These are phyloP conservation scores for Drosophila pruinosa DNA, from an alignment of 1,140 invertebrate genomes.

Conservation along the genomic window DNA sequence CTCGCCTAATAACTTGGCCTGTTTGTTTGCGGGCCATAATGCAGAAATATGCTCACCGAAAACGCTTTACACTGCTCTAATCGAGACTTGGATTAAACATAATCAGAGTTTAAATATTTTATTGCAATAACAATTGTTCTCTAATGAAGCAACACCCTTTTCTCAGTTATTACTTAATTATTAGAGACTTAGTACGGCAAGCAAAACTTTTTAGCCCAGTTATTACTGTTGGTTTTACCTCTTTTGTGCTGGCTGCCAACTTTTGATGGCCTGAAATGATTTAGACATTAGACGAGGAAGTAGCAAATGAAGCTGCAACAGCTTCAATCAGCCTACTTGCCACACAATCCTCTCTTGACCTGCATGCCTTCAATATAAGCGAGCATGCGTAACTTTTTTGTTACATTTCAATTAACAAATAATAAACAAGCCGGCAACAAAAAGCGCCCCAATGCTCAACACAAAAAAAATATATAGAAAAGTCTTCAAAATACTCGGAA, in stretches of 20 bases:
- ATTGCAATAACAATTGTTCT: too few relatives aligned
- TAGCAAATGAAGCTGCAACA: constrained; percentile 28
- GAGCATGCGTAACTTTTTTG: constrained; percentile 61
- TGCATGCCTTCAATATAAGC: not conserved
- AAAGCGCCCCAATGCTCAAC: constrained; percentile 52
- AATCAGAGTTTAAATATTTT: not conserved
- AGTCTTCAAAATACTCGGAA: constrained; percentile 43
- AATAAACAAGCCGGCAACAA: constrained; percentile 71
- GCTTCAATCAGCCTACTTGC: constrained; percentile 32
- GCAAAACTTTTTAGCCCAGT: not conserved
- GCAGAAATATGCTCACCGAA: constrained; percentile 6
- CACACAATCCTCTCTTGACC: not conserved
- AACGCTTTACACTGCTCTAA: not conserved
- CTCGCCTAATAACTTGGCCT: constrained; percentile 38
- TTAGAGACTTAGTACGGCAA: not conserved
- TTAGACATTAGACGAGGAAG: constrained; percentile 49
- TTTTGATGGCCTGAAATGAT: constrained; percentile 48
- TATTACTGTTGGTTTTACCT: constrained; percentile 26
- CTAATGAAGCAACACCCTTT: too few relatives aligned
- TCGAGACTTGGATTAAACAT: not conserved
- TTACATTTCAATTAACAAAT: constrained; percentile 79
- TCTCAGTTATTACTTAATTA: not conserved
- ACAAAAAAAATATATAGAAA: constrained; percentile 24
- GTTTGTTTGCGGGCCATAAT: constrained; percentile 46
- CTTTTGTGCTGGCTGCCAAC: constrained; percentile 11